Evolutionary conservation across 2,797 vertebrate species (phyloP), one percentile per base, ranked within the genome.

Genomic region (Miichthys miiuy): DNA sequence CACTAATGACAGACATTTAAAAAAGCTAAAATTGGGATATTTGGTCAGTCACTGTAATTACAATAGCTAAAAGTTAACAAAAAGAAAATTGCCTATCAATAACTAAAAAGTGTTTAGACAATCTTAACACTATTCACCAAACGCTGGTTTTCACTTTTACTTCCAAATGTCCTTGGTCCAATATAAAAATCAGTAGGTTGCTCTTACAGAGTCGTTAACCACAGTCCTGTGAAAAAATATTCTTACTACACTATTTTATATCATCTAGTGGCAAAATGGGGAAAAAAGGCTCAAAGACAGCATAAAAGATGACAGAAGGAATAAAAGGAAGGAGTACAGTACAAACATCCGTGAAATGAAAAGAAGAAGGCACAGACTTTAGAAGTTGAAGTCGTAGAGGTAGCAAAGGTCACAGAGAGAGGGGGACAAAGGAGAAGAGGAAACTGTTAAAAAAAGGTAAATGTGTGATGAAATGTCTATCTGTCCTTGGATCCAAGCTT

Each of bases 401-500:
- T 92, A 94, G 92, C 89, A 86, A 75, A 92, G 71, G 78, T 85
- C 78, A 87, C 68, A 87, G 61, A 80, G 61, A 80, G 34, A 34
- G 34, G 34, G 4, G 27, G 34, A 76, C 57, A 70, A 68, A 74
- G 72, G 44, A 54, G 69, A 73, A 75, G 80, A 77, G 55, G 62
- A 83, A 71, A 79, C 6, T 5, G 50, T 66, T 58, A 50, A 44
- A 66, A 66, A 66, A 50, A 3, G 25, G 41, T 48, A 72, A 18
- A 55, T 7, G 52, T 21, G 72, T 41, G 79, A 64, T 75, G 68
- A 78, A 82, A 77, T 54, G 46, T 95, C 94, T 97, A 99, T 98
- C 97, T 97, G 95, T 99, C 97, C 94, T 99, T 99, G 74, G 97
- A 98, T 84, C 97, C 97, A 81, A 99, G 93, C 93, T 98, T 98